These are phyloP conservation scores for Hemicordylus capensis DNA, from an alignment of 2,113 vertebrate genomes.

Conservation along the genomic window DNA sequence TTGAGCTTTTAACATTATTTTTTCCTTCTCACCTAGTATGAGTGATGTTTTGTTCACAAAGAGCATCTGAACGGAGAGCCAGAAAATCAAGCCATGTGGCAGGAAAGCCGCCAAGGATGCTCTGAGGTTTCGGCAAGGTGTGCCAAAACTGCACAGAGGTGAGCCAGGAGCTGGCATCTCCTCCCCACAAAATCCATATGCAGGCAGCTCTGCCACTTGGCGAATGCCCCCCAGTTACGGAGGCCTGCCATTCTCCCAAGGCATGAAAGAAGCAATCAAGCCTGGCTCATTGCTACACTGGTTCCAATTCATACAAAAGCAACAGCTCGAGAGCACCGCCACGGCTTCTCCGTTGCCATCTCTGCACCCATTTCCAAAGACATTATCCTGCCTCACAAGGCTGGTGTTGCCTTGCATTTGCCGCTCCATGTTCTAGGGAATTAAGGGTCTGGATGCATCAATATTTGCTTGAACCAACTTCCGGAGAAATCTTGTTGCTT, in stretches of 20 bases:
- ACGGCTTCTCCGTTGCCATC: neutral
- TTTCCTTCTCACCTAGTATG: conserved; percentile 2
- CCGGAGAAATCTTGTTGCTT: conserved; percentile 11
- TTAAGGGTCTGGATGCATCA: neutral
- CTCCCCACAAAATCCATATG: neutral
- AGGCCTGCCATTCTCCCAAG: neutral
- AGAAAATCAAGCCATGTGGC: conserved; percentile 6
- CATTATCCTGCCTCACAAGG: neutral
- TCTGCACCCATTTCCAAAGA: neutral
- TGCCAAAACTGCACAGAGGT: conserved; percentile 32
- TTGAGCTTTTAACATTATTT: neutral
- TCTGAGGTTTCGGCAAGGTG: conserved; percentile 32
- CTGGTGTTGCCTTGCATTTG: neutral
- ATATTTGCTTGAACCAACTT: neutral
- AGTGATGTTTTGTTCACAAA: conserved; percentile 44
- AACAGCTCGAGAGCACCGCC: neutral
- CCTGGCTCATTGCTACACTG: conserved; percentile 25
- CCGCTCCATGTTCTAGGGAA: neutral
- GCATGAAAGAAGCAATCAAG: conserved; percentile 44
- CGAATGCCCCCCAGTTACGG: conserved; percentile 29
- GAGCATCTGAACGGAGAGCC: conserved; percentile 21
- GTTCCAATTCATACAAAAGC: neutral
- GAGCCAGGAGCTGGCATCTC: conserved; percentile 22
- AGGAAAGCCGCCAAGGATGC: conserved; percentile 29
- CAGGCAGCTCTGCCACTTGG: neutral